These are phyloP conservation scores for Toxonevra muliebris DNA, from an alignment of 2,888 invertebrate genomes.

Conservation along the genomic window DNA sequence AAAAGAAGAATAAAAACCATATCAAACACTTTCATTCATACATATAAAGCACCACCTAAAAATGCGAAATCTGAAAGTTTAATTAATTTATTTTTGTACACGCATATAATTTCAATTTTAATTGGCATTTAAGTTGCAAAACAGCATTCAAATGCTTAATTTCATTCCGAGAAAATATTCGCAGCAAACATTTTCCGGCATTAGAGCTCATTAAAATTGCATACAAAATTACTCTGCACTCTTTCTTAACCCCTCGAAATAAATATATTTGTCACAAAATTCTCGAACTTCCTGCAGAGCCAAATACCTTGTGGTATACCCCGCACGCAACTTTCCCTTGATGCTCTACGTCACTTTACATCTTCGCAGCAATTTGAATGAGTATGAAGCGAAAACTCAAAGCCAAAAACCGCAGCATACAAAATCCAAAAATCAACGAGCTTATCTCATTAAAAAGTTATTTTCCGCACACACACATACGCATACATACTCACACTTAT, in stretches of 20 bases:
- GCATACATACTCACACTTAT: neutral
- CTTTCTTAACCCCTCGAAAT: constrained; percentile 2
- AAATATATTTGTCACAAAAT: constrained; percentile 22
- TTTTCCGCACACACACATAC: constrained; percentile 29
- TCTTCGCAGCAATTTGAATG: no score
- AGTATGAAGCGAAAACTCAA: constrained; percentile 8
- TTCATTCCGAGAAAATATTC: constrained; percentile 22
- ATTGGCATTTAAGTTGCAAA: no score
- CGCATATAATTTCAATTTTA: no score
- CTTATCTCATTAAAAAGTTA: constrained; percentile 43
- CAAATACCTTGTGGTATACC: neutral
- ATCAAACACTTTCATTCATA: no score
- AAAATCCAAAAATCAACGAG: constrained; percentile 34
- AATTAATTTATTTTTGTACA: no score
- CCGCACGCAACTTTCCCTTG: no score
- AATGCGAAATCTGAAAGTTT: no score
- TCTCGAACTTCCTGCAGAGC: neutral
- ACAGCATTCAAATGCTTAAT: no score
- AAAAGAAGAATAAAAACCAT: no score
- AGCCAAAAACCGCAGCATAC: constrained; percentile 20
- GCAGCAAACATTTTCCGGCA: neutral
- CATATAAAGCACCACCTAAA: no score
- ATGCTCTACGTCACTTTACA: no score
- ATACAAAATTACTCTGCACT: constrained; percentile 15
- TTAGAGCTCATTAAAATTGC: constrained; percentile 28